phyloP scores from a whole-genome alignment of 2,888 invertebrate genomes.

The Apeira syringaria region DNA sequence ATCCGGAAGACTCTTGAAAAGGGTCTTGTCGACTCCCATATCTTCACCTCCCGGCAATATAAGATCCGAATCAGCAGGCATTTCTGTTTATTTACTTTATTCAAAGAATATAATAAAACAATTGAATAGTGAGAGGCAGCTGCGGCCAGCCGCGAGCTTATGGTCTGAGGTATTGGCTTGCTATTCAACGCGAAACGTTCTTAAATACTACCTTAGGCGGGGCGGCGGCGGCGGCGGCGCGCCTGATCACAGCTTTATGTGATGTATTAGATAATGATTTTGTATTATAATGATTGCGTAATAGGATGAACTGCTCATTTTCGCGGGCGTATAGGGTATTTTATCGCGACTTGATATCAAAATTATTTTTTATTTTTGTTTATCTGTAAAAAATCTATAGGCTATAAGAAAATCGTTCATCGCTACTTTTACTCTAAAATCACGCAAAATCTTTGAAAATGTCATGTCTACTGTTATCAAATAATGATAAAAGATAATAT shows the following conservation, averaged over 20 bases:
- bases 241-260: slow-evolving; percentile 75
- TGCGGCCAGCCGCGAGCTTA: slow-evolving; percentile 65
- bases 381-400: no score
- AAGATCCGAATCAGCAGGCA: slow-evolving; percentile 77
- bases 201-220: slow-evolving; percentile 73
- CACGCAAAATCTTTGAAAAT: no score
- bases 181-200: slow-evolving; percentile 60
- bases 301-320: no score
- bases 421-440: no score
- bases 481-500: no score
- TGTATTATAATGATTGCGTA: no score
- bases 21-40: slow-evolving; percentile 48
- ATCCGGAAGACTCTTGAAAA: slow-evolving; percentile 85
- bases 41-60: slow-evolving; percentile 61
- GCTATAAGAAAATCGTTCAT: no score
- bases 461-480: no score
- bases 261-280: slow-evolving; percentile 44
- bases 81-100: slow-evolving; percentile 48
- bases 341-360: no score
- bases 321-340: no score
- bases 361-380: no score
- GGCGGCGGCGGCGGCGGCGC: no score
- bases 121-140: slow-evolving; percentile 41
- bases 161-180: slow-evolving; percentile 63
- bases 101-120: slow-evolving; percentile 36